phyloP scores from a whole-genome alignment of 2,888 invertebrate genomes.

The Autographa gamma region DNA sequence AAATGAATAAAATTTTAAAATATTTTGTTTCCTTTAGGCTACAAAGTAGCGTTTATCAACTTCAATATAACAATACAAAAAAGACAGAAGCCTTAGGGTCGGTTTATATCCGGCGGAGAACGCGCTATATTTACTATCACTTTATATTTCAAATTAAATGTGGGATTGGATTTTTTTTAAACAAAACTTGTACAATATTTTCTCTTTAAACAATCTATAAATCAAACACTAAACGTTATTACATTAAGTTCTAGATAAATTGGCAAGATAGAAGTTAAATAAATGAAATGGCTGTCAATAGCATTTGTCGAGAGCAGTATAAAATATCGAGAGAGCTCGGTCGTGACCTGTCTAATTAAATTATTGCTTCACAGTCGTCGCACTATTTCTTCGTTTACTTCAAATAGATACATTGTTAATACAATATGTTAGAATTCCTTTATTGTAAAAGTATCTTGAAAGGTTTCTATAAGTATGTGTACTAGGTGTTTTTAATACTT shows the following conservation, averaged over 20 bases:
- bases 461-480: neutral
- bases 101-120: no score
- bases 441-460: neutral
- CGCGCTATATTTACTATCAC: no score
- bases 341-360: slow-evolving; percentile 13
- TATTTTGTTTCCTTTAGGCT: no score
- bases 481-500: no score
- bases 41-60: no score
- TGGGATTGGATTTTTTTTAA: neutral
- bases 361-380: slow-evolving; percentile 1
- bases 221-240: neutral
- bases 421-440: neutral
- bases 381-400: slow-evolving; percentile 8
- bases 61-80: no score
- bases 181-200: neutral
- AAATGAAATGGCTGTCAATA: slow-evolving; percentile 12
- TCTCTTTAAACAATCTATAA: neutral
- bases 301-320: slow-evolving; percentile 6
- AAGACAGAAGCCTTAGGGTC: no score
- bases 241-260: slow-evolving; percentile 2
- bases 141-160: no score
- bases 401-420: neutral
- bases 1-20: no score
- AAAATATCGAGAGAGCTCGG: neutral
- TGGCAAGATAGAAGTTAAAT: slow-evolving; percentile 4